These are phyloP conservation scores for Cyprinodon diabolis DNA, from an alignment of 2,797 vertebrate genomes.

Conservation along the genomic window DNA sequence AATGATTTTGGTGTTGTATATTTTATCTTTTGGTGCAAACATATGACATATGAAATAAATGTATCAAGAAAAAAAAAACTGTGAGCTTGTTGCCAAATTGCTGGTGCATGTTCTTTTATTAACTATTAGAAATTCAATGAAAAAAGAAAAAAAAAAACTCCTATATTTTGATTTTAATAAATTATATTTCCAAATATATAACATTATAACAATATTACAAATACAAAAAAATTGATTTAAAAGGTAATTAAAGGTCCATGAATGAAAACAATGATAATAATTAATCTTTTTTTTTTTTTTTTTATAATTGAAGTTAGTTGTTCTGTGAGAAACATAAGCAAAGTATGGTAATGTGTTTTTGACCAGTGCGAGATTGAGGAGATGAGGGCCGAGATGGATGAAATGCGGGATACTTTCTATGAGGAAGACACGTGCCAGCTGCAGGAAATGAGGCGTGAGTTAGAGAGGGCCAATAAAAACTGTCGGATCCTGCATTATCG, in stretches of 20 bases:
- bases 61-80: not conserved
- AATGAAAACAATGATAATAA: not conserved
- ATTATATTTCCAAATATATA: not conserved
- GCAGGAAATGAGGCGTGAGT: slow-evolving; percentile 96
- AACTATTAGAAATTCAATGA: not conserved
- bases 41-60: not conserved
- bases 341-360: slow-evolving; percentile 8
- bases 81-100: not conserved
- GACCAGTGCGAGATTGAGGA: slow-evolving; percentile 93
- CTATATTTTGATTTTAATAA: not conserved
- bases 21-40: too few relatives aligned
- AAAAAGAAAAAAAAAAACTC: not conserved
- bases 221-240: not conserved
- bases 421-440: slow-evolving; percentile 97
- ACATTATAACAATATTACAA: not conserved
- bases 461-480: slow-evolving; percentile 98
- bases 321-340: not conserved
- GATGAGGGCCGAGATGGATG: slow-evolving; percentile 97
- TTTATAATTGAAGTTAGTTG: not conserved
- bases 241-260: not conserved
- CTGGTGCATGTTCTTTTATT: not conserved
- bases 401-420: slow-evolving; percentile 98
- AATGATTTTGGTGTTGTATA: too few relatives aligned
- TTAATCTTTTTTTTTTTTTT: too few relatives aligned
- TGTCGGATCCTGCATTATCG: slow-evolving; percentile 98